phyloP scores from a whole-genome alignment of 2,113 vertebrate genomes.

The Burhinus bistriatus region DNA sequence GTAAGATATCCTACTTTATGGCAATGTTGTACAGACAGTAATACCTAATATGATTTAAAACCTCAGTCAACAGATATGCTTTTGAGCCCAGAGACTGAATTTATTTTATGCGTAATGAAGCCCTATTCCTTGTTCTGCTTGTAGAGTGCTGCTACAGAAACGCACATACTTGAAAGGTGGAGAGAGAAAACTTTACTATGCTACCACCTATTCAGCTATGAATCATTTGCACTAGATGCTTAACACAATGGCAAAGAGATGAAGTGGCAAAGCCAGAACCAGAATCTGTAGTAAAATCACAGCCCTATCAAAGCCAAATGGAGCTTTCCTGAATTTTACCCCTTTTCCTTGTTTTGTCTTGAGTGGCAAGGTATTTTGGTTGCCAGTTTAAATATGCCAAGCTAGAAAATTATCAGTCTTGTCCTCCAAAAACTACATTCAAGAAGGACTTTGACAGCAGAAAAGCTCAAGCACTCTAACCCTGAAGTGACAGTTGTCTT shows the following conservation, averaged over 20 bases:
- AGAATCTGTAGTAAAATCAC: neutral
- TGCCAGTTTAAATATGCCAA: neutral
- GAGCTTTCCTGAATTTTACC: neutral
- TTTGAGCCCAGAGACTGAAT: neutral
- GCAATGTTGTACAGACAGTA: neutral
- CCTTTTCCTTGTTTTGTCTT: neutral
- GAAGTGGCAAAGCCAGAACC: neutral
- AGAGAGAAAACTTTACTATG: neutral
- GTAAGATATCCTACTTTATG: neutral
- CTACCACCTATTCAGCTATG: neutral
- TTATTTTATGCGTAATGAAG: neutral
- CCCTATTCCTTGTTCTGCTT: neutral
- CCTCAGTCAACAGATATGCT: neutral
- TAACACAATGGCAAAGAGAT: neutral
- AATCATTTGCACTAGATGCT: neutral
- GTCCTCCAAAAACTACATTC: neutral
- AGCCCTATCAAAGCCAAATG: neutral
- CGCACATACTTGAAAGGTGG: neutral
- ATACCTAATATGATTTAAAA: neutral
- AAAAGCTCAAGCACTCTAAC: neutral
- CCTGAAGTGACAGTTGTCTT: neutral
- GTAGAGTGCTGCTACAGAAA: neutral
- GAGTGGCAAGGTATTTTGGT: neutral
- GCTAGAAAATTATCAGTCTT: neutral
- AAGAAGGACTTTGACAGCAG: neutral